Percentiles rank a stretch among this genome's conserved stretches.
phyloP scores from a whole-genome alignment of 1,140 invertebrate genomes.

The Trichonephila clavipes region DNA sequence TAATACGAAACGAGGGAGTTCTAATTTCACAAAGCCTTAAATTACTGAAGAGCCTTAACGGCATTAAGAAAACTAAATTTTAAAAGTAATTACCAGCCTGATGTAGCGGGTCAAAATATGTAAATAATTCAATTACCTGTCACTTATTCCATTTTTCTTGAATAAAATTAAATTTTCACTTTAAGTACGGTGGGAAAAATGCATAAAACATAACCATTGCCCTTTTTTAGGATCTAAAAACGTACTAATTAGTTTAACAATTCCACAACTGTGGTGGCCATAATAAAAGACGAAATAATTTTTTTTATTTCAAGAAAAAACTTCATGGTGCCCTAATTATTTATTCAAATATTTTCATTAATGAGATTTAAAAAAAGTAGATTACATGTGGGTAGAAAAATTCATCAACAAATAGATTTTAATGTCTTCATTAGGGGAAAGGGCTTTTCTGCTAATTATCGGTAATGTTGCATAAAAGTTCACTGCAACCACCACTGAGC shows the following conservation, averaged over 20 bases:
- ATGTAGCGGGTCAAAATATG: conserved; percentile 36
- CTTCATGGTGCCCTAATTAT: neutral
- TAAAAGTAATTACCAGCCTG: neutral
- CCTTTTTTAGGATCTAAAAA: conserved; percentile 27
- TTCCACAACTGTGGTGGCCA: neutral
- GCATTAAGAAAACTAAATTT: neutral
- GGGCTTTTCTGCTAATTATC: conserved; percentile 16
- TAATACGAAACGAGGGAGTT: neutral
- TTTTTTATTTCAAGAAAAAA: neutral
- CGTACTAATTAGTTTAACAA: conserved; percentile 37
- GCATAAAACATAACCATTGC: conserved; percentile 18
- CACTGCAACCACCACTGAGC: neutral
- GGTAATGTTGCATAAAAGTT: neutral
- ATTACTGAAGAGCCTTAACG: neutral
- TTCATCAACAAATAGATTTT: neutral
- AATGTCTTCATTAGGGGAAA: conserved; percentile 29
- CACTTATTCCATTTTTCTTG: conserved; percentile 17
- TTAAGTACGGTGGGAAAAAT: neutral
- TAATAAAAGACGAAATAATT: neutral
- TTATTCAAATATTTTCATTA: conserved; percentile 50
- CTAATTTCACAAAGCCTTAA: neutral
- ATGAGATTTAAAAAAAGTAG: conserved; percentile 9
- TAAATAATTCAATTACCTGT: conserved; percentile 54
- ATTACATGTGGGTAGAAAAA: neutral
- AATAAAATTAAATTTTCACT: conserved; percentile 5